A percentile compares a stretch with the other conserved stretches of the same genome.
These are phyloP conservation scores for Brachyalestes nurse DNA, from an alignment of 2,797 vertebrate genomes.

Conservation along the genomic window DNA sequence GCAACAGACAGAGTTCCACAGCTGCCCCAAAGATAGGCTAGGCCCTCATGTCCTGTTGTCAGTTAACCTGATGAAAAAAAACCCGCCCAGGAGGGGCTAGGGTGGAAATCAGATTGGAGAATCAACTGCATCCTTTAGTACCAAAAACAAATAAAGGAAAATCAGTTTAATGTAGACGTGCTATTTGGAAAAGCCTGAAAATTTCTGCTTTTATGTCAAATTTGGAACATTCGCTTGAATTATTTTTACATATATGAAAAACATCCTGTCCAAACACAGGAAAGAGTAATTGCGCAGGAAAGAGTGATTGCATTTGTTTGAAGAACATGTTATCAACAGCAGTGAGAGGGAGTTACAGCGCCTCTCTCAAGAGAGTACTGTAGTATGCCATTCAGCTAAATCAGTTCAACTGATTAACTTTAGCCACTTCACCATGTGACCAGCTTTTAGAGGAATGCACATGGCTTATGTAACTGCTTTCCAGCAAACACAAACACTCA, in stretches of 20 bases:
- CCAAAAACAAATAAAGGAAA: conserved; percentile 1
- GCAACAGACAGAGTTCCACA: neutral
- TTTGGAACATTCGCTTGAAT: neutral
- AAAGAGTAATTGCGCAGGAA: neutral
- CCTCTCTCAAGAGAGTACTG: neutral
- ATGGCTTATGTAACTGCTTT: neutral
- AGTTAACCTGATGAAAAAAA: conserved; percentile 1
- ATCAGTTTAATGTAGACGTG: neutral
- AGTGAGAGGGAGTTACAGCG: neutral
- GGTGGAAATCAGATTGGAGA: neutral
- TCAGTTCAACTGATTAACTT: neutral
- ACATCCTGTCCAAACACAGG: neutral
- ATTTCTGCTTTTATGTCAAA: neutral
- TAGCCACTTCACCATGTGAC: too few species aligned
- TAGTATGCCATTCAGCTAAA: neutral
- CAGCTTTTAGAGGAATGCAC: too few species aligned
- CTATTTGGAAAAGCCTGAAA: neutral
- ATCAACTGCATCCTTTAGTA: neutral
- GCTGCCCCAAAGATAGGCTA: neutral
- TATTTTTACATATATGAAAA: neutral
- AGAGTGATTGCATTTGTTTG: neutral
- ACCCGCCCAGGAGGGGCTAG: neutral
- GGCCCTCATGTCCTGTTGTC: neutral
- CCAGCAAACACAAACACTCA: neutral
- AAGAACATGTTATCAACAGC: neutral